Conservation (phyloP, 1,140 invertebrate species). For the Drosophila biarmipes region DNA sequence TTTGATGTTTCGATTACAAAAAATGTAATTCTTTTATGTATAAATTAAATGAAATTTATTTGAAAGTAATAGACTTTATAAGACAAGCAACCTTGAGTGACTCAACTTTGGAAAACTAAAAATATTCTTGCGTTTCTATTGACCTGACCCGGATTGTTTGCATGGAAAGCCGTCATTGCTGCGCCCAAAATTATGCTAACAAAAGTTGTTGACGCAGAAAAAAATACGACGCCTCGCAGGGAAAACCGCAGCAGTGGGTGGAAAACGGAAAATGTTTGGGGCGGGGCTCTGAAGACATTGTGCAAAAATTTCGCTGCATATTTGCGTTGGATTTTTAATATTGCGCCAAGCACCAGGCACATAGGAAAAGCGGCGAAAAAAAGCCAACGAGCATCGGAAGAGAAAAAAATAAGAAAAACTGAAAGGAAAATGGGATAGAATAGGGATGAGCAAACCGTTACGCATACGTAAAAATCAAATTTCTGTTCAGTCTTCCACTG, state of each 20-base stretch:
- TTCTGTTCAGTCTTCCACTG: neutral
- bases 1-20: no score
- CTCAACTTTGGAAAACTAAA: no score
- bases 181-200: constrained; percentile 75
- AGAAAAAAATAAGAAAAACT: neutral
- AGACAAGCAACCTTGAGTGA: no score
- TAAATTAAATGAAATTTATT: no score
- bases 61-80: no score
- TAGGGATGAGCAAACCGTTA: constrained; percentile 54
- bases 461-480: constrained; percentile 78
- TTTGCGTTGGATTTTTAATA: constrained; percentile 81
- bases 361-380: constrained; percentile 4
- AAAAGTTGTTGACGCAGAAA: constrained; percentile 64
- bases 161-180: constrained; percentile 29
- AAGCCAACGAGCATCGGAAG: neutral
- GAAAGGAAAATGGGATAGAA: constrained; percentile 19
- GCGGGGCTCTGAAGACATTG: constrained; percentile 45
- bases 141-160: neutral
- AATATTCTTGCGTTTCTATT: neutral
- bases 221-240: constrained; percentile 14
- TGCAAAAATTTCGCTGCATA: constrained; percentile 70
- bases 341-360: constrained; percentile 63
- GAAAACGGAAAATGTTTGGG: constrained; percentile 11
- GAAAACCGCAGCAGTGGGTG: constrained; percentile 31
- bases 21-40: no score